phyloP scores from a whole-genome alignment of 2,797 vertebrate genomes.

The Erethizon dorsatum region DNA sequence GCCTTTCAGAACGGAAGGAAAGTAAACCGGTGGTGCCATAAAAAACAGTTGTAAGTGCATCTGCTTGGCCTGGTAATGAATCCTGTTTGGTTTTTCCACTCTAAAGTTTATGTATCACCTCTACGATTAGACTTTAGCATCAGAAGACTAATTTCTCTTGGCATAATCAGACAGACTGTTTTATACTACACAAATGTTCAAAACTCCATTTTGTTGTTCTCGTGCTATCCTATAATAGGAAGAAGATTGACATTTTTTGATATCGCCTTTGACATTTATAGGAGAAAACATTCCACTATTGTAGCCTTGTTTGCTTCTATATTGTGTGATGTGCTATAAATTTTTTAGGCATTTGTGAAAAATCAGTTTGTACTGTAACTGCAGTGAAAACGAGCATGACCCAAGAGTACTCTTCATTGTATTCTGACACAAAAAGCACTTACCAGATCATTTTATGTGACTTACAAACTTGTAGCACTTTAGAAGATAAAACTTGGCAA shows the following conservation, averaged over 20 bases:
- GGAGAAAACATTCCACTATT: conserved; percentile 34
- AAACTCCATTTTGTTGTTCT: conserved; percentile 66
- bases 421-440: conserved; percentile 50
- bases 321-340: conserved; percentile 43
- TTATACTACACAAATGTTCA: conserved; percentile 49
- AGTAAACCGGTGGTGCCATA: not conserved
- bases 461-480: conserved; percentile 38
- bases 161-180: conserved; percentile 53
- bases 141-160: conserved; percentile 72
- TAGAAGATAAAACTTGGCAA: conserved; percentile 26
- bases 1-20: conserved; percentile 17
- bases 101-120: conserved; percentile 13
- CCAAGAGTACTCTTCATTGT: not conserved
- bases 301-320: conserved; percentile 30
- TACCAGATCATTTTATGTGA: conserved; percentile 38
- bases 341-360: conserved; percentile 65
- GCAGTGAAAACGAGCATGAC: conserved; percentile 28
- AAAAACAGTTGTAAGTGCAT: not conserved
- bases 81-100: conserved; percentile 55
- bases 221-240: conserved; percentile 45
- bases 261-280: conserved; percentile 76
- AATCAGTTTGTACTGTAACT: conserved; percentile 68
- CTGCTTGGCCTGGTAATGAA: conserved; percentile 25
- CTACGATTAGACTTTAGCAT: conserved; percentile 2
- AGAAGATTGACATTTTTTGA: conserved; percentile 74